Base-by-base conservation (phyloP, 2,888 invertebrate genomes). In the Hydriomena furcata region DNA sequence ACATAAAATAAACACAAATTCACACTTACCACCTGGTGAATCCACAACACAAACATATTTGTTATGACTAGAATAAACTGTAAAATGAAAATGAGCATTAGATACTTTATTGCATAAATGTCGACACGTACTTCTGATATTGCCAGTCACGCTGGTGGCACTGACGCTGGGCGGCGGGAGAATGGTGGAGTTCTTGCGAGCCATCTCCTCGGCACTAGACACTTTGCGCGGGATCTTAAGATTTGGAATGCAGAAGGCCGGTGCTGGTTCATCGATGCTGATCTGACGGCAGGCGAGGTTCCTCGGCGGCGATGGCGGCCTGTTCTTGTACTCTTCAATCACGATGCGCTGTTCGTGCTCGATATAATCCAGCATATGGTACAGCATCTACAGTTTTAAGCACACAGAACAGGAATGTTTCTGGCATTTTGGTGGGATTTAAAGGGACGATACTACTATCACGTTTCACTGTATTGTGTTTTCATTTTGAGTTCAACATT, bases 291-390 rank as follows among this genome's bases (percentile, higher is more conserved):
- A 91, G 60, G 96, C 96, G 0, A 95, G 95, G 68, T 94, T 95
- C 37, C 94, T 93, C 67, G 94, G 86, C 28, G 95, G 92, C 8
- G 45, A 50, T n/a, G 36, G 42, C 3, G 51, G 51, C 46, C 51
- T 41, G 31, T 52, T 52, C 23, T 32, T 41, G 27, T 52, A 23
- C 27, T 51, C 51, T n/a, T 52, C 51, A 21, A 52, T 52, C n/a
- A 25, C 45, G 23, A 52, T 46, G 21, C 45, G 41, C 11, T 52
- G 51, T 7, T 52, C 12, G 11, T 97, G 93, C 76, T 97, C 97
- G 59, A 97, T 96, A 73, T 94, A 95, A 70, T 95, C 95, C 70
- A 99, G 88, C 98, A 99, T 98, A 68, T 98, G 97, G 75, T 97
- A 96, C 50, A 98, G 91, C 35, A 98, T 95, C 93, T 93, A 24